A percentile compares a stretch with the other conserved stretches of the same genome.
Conservation (phyloP, 2,113 vertebrate species). For the Nerophis ophidion region DNA sequence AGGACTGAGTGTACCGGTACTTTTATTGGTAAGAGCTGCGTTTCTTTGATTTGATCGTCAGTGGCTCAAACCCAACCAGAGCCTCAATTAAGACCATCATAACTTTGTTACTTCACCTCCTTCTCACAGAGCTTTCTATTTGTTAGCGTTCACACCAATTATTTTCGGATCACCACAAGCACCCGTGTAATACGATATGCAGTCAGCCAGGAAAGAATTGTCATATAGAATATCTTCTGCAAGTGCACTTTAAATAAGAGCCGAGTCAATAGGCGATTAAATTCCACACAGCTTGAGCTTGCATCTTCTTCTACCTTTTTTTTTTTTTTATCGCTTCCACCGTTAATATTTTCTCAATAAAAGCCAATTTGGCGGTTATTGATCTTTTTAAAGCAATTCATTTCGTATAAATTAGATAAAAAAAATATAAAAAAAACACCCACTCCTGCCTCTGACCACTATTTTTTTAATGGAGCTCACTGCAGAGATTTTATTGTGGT, state of each 20-base stretch:
- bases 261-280: neutral
- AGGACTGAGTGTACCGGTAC: no score
- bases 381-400: neutral
- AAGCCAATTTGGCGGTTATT: neutral
- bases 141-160: neutral
- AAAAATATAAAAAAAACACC: neutral
- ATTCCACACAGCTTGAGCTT: neutral
- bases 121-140: neutral
- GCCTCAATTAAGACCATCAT: neutral
- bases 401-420: constrained; percentile 4
- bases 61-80: no score
- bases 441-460: neutral
- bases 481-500: neutral
- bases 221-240: neutral
- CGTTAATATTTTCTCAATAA: neutral
- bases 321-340: neutral
- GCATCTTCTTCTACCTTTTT: neutral
- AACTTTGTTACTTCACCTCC: neutral
- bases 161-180: no score
- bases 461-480: no score
- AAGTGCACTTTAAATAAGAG: constrained; percentile 5
- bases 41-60: no score
- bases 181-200: neutral
- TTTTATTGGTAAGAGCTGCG: no score
- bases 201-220: neutral